These are phyloP conservation scores for Electrona antarctica DNA, from an alignment of 2,113 vertebrate species.

Conservation along the genomic window DNA sequence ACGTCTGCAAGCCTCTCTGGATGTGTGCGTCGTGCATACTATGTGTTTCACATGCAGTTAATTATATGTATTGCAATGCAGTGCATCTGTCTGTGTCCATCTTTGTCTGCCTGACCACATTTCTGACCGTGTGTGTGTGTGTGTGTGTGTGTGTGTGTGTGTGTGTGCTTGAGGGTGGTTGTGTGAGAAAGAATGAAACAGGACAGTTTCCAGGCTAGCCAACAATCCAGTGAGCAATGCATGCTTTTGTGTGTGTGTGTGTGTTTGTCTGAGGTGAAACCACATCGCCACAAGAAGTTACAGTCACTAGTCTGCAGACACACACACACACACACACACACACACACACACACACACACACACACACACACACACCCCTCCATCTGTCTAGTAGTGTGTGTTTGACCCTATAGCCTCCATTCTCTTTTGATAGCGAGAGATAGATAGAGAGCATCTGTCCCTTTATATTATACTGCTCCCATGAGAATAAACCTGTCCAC, in stretches of 20 bases:
- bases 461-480: neutral
- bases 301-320: conserved; percentile 55
- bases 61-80: too few species aligned
- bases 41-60: too few species aligned
- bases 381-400: conserved; percentile 68
- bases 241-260: too few species aligned
- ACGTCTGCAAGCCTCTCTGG: too few species aligned
- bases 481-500: conserved; percentile 36
- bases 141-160: neutral
- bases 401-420: conserved; percentile 53
- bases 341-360: conserved; percentile 32
- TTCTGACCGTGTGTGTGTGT: neutral
- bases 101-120: neutral
- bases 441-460: conserved; percentile 32
- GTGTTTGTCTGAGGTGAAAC: too few species aligned
- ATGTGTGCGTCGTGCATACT: too few species aligned
- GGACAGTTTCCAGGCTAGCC: too few species aligned
- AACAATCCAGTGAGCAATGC: neutral
- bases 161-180: neutral
- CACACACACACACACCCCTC: conserved; percentile 47
- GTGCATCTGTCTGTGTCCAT: neutral
- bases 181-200: too few species aligned
- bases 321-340: too few species aligned
- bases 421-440: too few species aligned
- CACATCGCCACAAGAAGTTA: conserved; percentile 46